phyloP scores from a whole-genome alignment of 2,113 vertebrate genomes.

The Gallinago media region DNA sequence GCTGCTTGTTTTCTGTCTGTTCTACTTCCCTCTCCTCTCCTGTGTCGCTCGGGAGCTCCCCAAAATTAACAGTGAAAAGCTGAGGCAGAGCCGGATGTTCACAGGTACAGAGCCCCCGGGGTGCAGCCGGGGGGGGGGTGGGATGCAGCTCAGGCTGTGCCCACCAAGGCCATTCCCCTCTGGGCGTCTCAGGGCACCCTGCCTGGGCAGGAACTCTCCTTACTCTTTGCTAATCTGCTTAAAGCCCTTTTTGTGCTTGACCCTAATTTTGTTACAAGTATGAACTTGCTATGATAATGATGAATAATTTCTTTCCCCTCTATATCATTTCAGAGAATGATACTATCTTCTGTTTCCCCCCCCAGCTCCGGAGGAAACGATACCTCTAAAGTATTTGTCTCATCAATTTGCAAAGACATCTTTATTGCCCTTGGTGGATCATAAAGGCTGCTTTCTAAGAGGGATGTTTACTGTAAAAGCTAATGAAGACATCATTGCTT shows the following conservation, averaged over 20 bases:
- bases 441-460: constrained; percentile 28
- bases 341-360: neutral
- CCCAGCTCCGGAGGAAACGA: neutral
- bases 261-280: neutral
- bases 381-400: constrained; percentile 28
- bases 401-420: constrained; percentile 53
- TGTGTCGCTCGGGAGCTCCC: neutral
- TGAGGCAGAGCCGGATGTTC: neutral
- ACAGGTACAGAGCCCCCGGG: neutral
- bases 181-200: accelerated
- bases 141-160: neutral
- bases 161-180: neutral
- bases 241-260: neutral
- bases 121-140: neutral
- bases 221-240: neutral
- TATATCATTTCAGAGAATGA: neutral
- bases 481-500: constrained; percentile 65
- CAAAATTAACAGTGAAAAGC: neutral
- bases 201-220: neutral
- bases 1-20: neutral
- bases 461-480: constrained; percentile 46
- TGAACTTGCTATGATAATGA: neutral
- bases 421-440: constrained; percentile 46
- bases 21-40: neutral
- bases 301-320: neutral